These are phyloP conservation scores for Wasmannia auropunctata DNA, from an alignment of 1,140 invertebrate genomes.

Conservation along the genomic window DNA sequence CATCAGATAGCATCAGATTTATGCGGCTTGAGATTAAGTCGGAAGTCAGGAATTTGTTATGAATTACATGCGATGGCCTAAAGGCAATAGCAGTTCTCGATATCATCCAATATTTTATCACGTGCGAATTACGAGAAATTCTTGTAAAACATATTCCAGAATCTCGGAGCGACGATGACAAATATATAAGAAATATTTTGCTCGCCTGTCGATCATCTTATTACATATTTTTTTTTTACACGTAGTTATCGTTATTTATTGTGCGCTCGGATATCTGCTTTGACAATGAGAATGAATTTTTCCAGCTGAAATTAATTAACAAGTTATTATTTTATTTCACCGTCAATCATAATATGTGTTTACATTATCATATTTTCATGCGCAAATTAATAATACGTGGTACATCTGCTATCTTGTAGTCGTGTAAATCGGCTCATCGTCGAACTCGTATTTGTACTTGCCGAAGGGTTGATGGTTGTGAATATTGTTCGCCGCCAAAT, in stretches of 20 bases:
- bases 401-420: constrained; percentile 21
- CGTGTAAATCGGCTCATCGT: constrained; percentile 58
- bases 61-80: background rate
- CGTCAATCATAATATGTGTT: background rate
- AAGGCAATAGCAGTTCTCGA: background rate
- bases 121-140: background rate
- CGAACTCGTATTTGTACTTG: constrained; percentile 84
- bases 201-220: background rate
- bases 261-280: background rate
- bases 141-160: background rate
- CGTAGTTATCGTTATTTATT: background rate
- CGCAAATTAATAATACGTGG: background rate
- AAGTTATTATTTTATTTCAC: background rate
- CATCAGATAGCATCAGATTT: background rate
- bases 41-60: background rate
- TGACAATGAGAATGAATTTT: background rate
- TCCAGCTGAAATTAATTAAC: background rate
- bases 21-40: background rate
- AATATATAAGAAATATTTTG: background rate
- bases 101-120: constrained; percentile 11
- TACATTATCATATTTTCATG: background rate
- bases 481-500: constrained; percentile 87
- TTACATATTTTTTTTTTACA: background rate
- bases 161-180: background rate
- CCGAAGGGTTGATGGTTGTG: constrained; percentile 88